Evolutionary conservation across 2,888 invertebrate species (phyloP).

Genomic region (Amblyteles armatorius): DNA sequence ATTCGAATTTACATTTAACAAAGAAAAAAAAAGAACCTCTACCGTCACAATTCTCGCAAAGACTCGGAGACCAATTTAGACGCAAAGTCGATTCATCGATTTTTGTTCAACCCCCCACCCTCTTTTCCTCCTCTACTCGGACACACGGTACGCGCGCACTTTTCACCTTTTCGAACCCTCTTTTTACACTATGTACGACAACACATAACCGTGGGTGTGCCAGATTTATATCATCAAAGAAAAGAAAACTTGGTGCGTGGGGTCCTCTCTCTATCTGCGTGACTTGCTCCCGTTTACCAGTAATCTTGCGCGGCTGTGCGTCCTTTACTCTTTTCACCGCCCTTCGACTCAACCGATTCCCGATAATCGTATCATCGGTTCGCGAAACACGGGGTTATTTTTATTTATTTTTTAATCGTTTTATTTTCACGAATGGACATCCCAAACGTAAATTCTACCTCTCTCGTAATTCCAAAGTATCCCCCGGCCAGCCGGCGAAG

Average conservation of each 20-base stretch:
- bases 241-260: conserved; percentile 26
- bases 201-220: conserved; percentile 37
- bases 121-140: background rate
- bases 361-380: conserved; percentile 40
- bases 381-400: background rate
- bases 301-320: conserved; percentile 19
- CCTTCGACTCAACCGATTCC: conserved; percentile 19
- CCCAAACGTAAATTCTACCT: conserved; percentile 15
- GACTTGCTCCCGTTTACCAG: conserved; percentile 41
- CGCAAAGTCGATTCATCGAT: conserved; percentile 29
- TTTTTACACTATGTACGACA: conserved; percentile 12
- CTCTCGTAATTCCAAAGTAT: conserved; percentile 41
- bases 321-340: conserved; percentile 35
- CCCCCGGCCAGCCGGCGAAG: conserved; percentile 55
- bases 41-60: conserved; percentile 1
- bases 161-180: conserved; percentile 31
- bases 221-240: conserved; percentile 56
- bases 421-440: conserved; percentile 14
- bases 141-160: conserved; percentile 38
- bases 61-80: conserved; percentile 33
- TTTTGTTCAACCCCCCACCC: background rate
- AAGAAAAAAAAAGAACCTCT: conserved; percentile 7
- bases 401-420: background rate
- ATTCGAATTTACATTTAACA: conserved; percentile 20
- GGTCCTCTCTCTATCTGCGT: conserved; percentile 31